Evolutionary conservation across 1,140 invertebrate genomes (phyloP).

Genomic region (honey bee (Apis mellifera)): Amel_HAv3.1 CM009939.2:4361501-4362000

Average conservation of each 20-base stretch:
- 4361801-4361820: not conserved
- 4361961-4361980: slow-evolving; percentile 27
- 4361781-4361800: not conserved
- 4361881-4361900: not conserved
- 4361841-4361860: not conserved
- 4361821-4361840: not conserved
- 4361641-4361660: too few species aligned
- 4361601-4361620: too few species aligned
- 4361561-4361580: too few species aligned
- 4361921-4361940: slow-evolving; percentile 20
- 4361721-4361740: not conserved
- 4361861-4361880: not conserved
- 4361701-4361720: too few species aligned
- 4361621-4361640: too few species aligned
- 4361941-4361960: not conserved
- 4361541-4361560: too few species aligned
- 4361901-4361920: not conserved
- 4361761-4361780: too few species aligned
- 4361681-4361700: not conserved
- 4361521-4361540: too few species aligned
- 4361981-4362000: slow-evolving; percentile 41
- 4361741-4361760: too few species aligned
- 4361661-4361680: not conserved
- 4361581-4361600: too few species aligned
- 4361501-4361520: too few species aligned